phyloP scores from a whole-genome alignment of 2,888 invertebrate species.

The Philopedon plagiatum region DNA sequence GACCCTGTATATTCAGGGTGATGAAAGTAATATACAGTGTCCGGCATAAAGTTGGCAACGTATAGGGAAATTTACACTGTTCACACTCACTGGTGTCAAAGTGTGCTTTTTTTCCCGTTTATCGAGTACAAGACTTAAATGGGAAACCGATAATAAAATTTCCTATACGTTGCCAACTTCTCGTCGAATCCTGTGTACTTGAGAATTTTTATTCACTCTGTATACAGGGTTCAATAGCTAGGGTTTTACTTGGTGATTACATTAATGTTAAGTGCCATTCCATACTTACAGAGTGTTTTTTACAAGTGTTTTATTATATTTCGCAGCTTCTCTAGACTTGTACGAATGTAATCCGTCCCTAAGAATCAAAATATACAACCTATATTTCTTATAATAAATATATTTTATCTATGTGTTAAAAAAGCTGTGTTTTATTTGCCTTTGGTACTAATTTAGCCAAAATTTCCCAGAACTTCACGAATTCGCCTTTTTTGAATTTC shows the following conservation, averaged over 20 bases:
- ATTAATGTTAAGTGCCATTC: slow-evolving; percentile 44
- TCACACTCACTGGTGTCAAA: no score
- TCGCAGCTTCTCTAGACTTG: slow-evolving; percentile 25
- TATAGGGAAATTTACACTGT: no score
- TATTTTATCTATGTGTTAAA: slow-evolving; percentile 40
- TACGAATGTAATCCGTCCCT: slow-evolving; percentile 39
- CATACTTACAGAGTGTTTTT: slow-evolving; percentile 15
- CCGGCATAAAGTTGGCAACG: no score
- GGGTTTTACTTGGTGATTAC: slow-evolving; percentile 14
- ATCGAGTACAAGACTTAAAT: no score
- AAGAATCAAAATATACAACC: slow-evolving; percentile 28
- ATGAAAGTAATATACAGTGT: neutral
- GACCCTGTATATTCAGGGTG: neutral
- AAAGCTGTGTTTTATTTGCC: slow-evolving; percentile 14
- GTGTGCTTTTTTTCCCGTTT: no score
- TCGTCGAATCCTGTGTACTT: no score
- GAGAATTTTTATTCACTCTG: neutral
- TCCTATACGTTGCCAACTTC: no score
- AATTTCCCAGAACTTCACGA: neutral
- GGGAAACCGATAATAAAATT: no score
- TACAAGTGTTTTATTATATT: slow-evolving; percentile 1
- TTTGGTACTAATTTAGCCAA: neutral
- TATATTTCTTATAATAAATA: slow-evolving; percentile 35
- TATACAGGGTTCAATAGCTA: slow-evolving; percentile 19
- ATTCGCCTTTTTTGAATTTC: neutral